Conservation (phyloP, 2,888 invertebrate genomes). For the Blera fallax region DNA sequence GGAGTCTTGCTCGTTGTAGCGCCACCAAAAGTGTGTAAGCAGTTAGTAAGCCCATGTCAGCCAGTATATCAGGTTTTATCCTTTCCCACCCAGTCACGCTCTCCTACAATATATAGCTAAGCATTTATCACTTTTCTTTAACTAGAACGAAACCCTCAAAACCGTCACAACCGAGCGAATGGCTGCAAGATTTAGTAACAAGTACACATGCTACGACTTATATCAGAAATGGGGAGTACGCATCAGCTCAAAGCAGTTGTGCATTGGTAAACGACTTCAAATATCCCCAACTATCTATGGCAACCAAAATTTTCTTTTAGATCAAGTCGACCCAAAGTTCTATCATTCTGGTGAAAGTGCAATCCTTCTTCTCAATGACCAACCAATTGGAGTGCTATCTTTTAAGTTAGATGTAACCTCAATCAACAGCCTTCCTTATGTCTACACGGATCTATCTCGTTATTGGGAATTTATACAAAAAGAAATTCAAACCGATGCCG, state of each 20-base stretch:
- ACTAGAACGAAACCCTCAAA: background rate
- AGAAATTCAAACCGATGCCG: constrained; percentile 5
- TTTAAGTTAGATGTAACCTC: constrained; percentile 29
- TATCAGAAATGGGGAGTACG: constrained; percentile 30
- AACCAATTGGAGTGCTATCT: constrained; percentile 20
- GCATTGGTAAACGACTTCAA: constrained; percentile 5
- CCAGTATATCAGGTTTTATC: too few species aligned
- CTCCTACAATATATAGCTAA: too few species aligned
- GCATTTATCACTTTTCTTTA: background rate
- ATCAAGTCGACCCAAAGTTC: background rate
- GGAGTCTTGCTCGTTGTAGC: too few species aligned
- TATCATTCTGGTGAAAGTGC: constrained; percentile 30
- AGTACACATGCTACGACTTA: background rate
- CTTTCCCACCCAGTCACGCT: too few species aligned
- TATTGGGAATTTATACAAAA: constrained; percentile 22
- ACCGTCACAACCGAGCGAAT: background rate
- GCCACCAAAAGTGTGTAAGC: too few species aligned
- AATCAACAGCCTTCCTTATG: constrained; percentile 6
- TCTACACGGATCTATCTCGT: constrained; percentile 18
- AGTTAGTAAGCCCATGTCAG: too few species aligned
- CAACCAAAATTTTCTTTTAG: background rate
- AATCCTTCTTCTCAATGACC: constrained; percentile 7
- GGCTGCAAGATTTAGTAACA: background rate
- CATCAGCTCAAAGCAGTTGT: constrained; percentile 10
- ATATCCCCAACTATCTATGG: background rate